A percentile compares a stretch with the other conserved stretches of the same genome.
Conservation (phyloP, 2,113 vertebrate genomes). For the Thalassoma bifasciatum region DNA sequence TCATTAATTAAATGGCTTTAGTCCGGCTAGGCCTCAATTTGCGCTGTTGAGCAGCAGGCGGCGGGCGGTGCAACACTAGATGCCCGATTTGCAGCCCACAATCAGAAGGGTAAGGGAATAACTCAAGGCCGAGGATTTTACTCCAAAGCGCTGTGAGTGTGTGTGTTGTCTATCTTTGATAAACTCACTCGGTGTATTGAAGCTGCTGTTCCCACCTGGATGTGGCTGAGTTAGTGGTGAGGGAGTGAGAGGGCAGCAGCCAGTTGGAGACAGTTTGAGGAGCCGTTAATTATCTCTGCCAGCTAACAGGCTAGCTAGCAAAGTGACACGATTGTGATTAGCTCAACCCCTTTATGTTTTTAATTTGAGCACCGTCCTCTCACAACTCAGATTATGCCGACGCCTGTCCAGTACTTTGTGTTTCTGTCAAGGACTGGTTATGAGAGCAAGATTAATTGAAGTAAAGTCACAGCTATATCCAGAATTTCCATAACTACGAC, state of each 20-base stretch:
- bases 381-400: slow-evolving; percentile 5
- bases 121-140: slow-evolving; percentile 82
- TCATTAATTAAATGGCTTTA: slow-evolving; percentile 86
- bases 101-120: slow-evolving; percentile 72
- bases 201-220: slow-evolving; percentile 66
- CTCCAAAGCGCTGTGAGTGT: slow-evolving; percentile 41
- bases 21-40: slow-evolving; percentile 84
- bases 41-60: slow-evolving; percentile 76
- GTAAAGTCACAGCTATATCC: slow-evolving; percentile 42
- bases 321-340: slow-evolving; percentile 81
- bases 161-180: slow-evolving; percentile 31
- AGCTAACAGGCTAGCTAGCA: slow-evolving; percentile 81
- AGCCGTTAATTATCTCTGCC: slow-evolving; percentile 79
- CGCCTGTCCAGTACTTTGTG: slow-evolving; percentile 12
- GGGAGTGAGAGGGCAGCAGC: slow-evolving; percentile 38
- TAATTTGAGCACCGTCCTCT: slow-evolving; percentile 49
- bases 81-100: slow-evolving; percentile 75
- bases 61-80: slow-evolving; percentile 75
- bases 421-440: slow-evolving; percentile 25
- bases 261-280: slow-evolving; percentile 66
- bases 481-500: slow-evolving; percentile 48
- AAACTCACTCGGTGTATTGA: slow-evolving; percentile 24
- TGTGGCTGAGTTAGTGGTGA: slow-evolving; percentile 58
- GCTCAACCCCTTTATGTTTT: slow-evolving; percentile 57
- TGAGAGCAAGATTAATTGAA: slow-evolving; percentile 35